These are phyloP conservation scores for Apodemia zela DNA, from an alignment of 2,888 invertebrate genomes.

Conservation along the genomic window DNA sequence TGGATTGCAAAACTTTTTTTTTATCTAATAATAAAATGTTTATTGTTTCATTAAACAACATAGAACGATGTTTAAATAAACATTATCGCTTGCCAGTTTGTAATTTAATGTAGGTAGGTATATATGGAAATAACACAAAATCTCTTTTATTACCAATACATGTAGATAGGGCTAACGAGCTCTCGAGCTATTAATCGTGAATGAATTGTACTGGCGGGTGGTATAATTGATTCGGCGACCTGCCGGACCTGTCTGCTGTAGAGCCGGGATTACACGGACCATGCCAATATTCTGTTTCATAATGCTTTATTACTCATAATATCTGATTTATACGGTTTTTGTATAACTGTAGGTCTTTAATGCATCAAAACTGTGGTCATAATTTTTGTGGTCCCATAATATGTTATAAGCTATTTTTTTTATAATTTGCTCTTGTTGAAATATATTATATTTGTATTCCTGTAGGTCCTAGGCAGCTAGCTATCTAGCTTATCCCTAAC, in stretches of 20 bases:
- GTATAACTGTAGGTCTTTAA: slow-evolving; percentile 4
- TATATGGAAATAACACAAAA: too few species aligned
- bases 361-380: neutral
- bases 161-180: neutral
- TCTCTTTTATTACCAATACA: neutral
- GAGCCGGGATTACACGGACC: slow-evolving; percentile 31
- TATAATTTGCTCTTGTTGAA: too few species aligned
- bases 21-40: too few species aligned
- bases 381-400: too few species aligned
- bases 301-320: slow-evolving; percentile 15
- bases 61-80: too few species aligned
- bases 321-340: slow-evolving; percentile 8
- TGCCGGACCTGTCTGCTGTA: slow-evolving; percentile 49
- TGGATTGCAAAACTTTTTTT: neutral
- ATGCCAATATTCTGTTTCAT: slow-evolving; percentile 33
- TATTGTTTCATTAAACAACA: too few species aligned
- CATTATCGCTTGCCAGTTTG: too few species aligned
- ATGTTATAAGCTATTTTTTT: too few species aligned
- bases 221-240: slow-evolving; percentile 63
- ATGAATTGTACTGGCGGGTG: slow-evolving; percentile 66
- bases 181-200: slow-evolving; percentile 51
- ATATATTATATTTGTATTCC: too few species aligned
- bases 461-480: too few species aligned
- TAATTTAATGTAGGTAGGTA: too few species aligned
- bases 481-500: too few species aligned